These are phyloP conservation scores for Leucopternis melanops DNA, from an alignment of 2,113 vertebrate genomes.

Conservation along the genomic window DNA sequence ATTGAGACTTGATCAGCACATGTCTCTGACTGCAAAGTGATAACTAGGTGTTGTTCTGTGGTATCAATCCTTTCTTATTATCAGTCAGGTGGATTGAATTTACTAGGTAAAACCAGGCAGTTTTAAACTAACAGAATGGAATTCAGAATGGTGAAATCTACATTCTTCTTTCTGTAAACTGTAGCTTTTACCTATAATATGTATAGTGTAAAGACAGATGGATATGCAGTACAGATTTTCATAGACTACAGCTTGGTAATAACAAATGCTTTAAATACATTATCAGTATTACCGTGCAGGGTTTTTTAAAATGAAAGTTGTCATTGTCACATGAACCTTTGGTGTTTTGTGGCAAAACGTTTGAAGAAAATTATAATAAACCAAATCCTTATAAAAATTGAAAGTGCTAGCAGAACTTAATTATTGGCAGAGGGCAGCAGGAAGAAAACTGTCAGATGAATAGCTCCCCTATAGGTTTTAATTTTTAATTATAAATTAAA, in stretches of 20 bases:
- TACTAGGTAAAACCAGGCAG: neutral
- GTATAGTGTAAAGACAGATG: neutral
- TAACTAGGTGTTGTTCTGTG: neutral
- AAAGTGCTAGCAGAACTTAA: constrained; percentile 8
- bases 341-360: neutral
- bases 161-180: neutral
- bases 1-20: neutral
- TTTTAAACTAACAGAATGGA: neutral
- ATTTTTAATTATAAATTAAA: constrained; percentile 63
- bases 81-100: neutral
- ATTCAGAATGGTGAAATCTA: neutral
- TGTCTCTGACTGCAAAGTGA: neutral
- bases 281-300: neutral
- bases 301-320: neutral
- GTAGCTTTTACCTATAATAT: neutral
- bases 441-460: constrained; percentile 39
- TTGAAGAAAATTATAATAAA: constrained; percentile 6
- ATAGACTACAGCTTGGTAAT: neutral
- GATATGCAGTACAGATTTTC: neutral
- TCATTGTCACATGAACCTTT: neutral
- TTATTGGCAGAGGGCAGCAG: constrained; percentile 23
- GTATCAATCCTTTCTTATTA: neutral
- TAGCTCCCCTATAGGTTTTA: constrained; percentile 53
- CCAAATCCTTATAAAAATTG: neutral
- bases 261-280: neutral